Conservation (phyloP, 2,888 invertebrate genomes). For the Amaurobius ferox region DNA sequence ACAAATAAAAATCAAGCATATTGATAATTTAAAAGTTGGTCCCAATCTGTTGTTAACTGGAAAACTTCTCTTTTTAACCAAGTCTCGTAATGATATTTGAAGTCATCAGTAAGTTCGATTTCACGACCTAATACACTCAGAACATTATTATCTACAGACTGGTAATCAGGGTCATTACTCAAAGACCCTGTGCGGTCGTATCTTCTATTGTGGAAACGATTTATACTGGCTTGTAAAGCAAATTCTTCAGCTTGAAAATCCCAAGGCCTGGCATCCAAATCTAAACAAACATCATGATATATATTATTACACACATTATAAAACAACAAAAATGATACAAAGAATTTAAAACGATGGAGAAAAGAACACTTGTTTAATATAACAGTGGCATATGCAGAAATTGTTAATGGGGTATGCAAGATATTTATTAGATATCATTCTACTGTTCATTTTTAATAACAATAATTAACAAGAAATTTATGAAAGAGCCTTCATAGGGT, state of each 20-base stretch:
- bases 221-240: conserved; percentile 93
- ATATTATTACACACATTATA: too few relatives aligned
- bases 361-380: too few relatives aligned
- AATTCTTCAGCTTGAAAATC: conserved; percentile 96
- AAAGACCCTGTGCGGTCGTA: conserved; percentile 81
- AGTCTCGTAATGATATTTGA: conserved; percentile 92
- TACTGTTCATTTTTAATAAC: too few relatives aligned
- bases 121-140: conserved; percentile 87
- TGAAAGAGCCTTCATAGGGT: too few relatives aligned
- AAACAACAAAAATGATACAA: too few relatives aligned
- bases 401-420: too few relatives aligned
- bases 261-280: conserved; percentile 96
- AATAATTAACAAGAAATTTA: too few relatives aligned
- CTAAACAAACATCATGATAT: too few relatives aligned
- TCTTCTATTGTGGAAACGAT: conserved; percentile 95
- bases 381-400: too few relatives aligned
- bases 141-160: conserved; percentile 87
- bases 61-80: conserved; percentile 99
- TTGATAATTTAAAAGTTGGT: conserved; percentile 78
- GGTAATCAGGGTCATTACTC: conserved; percentile 80
- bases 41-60: conserved; percentile 84
- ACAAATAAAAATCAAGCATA: conserved; percentile 32
- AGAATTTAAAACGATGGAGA: too few relatives aligned
- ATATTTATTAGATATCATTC: too few relatives aligned
- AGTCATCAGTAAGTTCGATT: conserved; percentile 92